A percentile compares a stretch with the other conserved stretches of the same genome.
Conservation (phyloP, 2,113 vertebrate species). For the Electrona antarctica region DNA sequence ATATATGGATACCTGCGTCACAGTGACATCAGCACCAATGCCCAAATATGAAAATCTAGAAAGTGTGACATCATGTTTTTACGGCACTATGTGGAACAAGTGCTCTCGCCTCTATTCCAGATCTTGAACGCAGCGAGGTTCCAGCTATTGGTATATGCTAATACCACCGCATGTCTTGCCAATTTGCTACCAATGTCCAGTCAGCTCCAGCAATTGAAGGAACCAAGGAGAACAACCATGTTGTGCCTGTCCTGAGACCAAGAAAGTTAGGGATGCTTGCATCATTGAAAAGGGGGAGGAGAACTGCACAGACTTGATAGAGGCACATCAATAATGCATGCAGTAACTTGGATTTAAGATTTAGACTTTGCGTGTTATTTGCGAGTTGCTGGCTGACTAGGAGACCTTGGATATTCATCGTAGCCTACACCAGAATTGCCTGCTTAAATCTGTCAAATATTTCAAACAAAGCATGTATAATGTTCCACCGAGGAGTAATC, state of each 20-base stretch:
- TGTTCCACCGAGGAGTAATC: too few relatives aligned
- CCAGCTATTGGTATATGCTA: too few relatives aligned
- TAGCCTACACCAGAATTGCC: too few relatives aligned
- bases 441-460: too few relatives aligned
- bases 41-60: too few relatives aligned
- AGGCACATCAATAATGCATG: constrained; percentile 98
- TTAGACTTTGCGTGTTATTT: constrained; percentile 65
- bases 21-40: too few relatives aligned
- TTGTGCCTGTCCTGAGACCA: constrained; percentile 97
- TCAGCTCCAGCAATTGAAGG: constrained; percentile 43
- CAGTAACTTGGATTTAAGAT: constrained; percentile 95
- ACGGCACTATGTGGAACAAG: too few relatives aligned
- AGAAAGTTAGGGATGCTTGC: constrained; percentile 91
- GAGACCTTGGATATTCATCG: too few relatives aligned
- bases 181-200: constrained; percentile 80
- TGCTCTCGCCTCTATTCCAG: too few relatives aligned
- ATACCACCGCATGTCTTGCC: constrained; percentile 54
- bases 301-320: constrained; percentile 87
- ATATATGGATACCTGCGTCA: too few relatives aligned
- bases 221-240: constrained; percentile 85
- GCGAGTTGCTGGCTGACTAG: not conserved
- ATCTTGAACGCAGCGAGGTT: too few relatives aligned
- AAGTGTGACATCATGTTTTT: too few relatives aligned
- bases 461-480: constrained; percentile 14
- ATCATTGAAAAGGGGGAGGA: constrained; percentile 98